Percentiles rank a stretch among this genome's conserved stretches.
These are phyloP conservation scores for Montipora efflorescens DNA, from an alignment of 64 coral and sea anemone genomes.

Conservation along the genomic window DNA sequence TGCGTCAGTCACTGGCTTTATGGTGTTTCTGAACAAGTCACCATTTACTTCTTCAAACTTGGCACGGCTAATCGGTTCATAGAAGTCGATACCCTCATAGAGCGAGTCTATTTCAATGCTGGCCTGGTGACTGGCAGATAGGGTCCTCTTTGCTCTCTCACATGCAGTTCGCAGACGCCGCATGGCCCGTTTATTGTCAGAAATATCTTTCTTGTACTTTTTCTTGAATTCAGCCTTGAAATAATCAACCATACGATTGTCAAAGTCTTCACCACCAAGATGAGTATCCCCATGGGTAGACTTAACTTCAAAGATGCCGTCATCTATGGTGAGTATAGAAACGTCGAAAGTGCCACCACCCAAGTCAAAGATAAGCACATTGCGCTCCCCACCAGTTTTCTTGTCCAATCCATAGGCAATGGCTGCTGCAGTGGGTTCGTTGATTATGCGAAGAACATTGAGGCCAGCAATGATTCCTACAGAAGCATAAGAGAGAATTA, in stretches of 20 bases:
- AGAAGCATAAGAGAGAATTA: not conserved
- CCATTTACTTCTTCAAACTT: slow-evolving; percentile 53
- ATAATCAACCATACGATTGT: slow-evolving; percentile 63
- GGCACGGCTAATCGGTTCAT: slow-evolving; percentile 43
- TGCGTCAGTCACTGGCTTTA: slow-evolving; percentile 38
- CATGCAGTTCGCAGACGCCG: slow-evolving; percentile 66
- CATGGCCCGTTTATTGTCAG: slow-evolving; percentile 37
- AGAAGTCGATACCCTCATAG: slow-evolving; percentile 65
- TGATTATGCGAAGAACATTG: slow-evolving; percentile 69
- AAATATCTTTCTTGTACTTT: slow-evolving; percentile 71
- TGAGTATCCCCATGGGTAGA: slow-evolving; percentile 61
- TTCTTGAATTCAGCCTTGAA: slow-evolving; percentile 37
- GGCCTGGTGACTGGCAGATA: slow-evolving; percentile 61
- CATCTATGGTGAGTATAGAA: slow-evolving; percentile 66
- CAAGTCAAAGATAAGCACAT: slow-evolving; percentile 75
- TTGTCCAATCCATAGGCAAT: slow-evolving; percentile 76
- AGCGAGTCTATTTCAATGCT: slow-evolving; percentile 71
- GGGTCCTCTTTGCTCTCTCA: slow-evolving; percentile 70
- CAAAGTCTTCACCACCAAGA: slow-evolving; percentile 72
- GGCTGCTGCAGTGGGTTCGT: slow-evolving; percentile 68
- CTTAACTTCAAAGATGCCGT: slow-evolving; percentile 74
- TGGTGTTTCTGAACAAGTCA: slow-evolving; percentile 39
- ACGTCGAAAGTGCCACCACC: slow-evolving; percentile 74
- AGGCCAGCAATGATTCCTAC: slow-evolving; percentile 65
- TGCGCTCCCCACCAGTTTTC: slow-evolving; percentile 33